Base-by-base conservation (phyloP, 1,140 invertebrate genomes). In the Drosophila funebris region DNA sequence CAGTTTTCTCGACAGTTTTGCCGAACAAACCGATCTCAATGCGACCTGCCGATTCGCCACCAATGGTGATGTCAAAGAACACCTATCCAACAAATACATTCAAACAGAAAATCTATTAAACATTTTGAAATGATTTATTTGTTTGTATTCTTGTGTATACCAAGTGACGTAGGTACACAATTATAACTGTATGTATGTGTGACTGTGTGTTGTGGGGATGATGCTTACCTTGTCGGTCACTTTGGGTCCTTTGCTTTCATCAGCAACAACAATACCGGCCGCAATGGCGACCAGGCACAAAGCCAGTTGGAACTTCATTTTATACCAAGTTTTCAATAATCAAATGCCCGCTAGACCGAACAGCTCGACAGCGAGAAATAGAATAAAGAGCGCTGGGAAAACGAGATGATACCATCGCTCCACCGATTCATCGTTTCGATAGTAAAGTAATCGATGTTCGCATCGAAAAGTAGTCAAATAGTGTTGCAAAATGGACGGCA, bases 1-100 rank as follows among this genome's bases (percentile, higher is more conserved):
- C 97, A 4, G 99, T 99, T 92, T 97, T 98, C 9, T 98, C 98
- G 0, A 99, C 98, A 53, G 97, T 99, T 91, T 97, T 97, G 18
- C 99, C 98, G 91, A 96, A 97, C 0, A 99, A 93, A 33, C 98
- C 99, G 92, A 99, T 98, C 63, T 96, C 96, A 81, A 99, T 94
- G 46, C 95, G 93, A 46, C 97, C 98, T 29, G 93, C 92, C 14
- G 92, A 64, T 81, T 96, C 94, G 43, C 94, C 96, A 9, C 97
- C 98, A 89, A 99, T 96, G 76, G 93, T 94, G 8, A 99, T 97
- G 78, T 98, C 96, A 93, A 99, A 99, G 93, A 93, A 97, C 31
- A 99, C 98, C 97, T 99, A 90, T 82, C 74, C 71, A 76, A 66
- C 36, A 44, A 66, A 62, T 57, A 67, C 60, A 39, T 50, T 33